Conservation (phyloP, 2,113 vertebrate genomes). For the Odontesthes bonariensis region DNA sequence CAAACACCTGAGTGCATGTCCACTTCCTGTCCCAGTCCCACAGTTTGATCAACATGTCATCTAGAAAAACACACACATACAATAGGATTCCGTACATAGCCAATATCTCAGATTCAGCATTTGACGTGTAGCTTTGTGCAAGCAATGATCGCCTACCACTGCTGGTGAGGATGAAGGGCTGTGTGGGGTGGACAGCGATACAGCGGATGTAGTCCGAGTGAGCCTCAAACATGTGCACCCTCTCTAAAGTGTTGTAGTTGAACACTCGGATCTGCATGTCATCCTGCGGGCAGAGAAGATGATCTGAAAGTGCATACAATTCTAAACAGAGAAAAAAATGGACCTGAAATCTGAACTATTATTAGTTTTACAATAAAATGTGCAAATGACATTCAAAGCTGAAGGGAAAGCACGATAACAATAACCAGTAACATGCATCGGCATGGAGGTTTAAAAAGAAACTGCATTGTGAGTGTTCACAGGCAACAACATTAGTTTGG, state of each 20-base stretch:
- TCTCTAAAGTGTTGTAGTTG: constrained; percentile 98
- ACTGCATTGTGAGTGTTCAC: no score
- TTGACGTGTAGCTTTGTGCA: not conserved
- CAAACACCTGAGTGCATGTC: constrained; percentile 98
- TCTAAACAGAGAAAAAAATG: not conserved
- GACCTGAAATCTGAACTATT: no score
- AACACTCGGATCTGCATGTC: constrained; percentile 99
- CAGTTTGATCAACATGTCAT: constrained; percentile 99
- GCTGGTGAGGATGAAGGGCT: constrained; percentile 98
- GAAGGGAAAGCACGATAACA: no score
- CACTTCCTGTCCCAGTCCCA: constrained; percentile 99
- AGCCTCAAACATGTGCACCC: constrained; percentile 98
- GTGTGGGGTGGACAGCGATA: constrained; percentile 96
- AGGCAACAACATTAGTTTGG: no score
- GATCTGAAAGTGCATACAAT: not conserved
- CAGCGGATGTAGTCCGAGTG: constrained; percentile 99
- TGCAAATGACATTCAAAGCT: no score
- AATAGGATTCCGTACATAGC: no score
- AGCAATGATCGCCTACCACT: constrained; percentile 87
- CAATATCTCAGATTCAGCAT: not conserved
- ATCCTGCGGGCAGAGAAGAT: constrained; percentile 81
- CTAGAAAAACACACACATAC: constrained; percentile 72
- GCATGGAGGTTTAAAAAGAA: no score
- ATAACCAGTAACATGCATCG: no score
- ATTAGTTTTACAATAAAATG: no score